Evolutionary conservation across 2,888 invertebrate genomes (phyloP).

Genomic region (Dioctria linearis): DNA sequence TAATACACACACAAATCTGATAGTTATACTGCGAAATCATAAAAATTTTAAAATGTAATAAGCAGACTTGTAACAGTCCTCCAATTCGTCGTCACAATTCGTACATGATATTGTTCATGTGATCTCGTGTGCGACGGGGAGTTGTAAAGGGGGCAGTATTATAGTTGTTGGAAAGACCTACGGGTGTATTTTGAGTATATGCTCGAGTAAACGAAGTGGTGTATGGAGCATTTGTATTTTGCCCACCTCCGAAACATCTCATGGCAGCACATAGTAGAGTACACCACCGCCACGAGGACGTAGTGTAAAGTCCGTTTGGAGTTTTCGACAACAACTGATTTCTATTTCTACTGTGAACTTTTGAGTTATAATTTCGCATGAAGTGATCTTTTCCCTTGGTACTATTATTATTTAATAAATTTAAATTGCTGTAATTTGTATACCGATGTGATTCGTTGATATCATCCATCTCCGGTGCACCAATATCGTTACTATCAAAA

Average conservation of each 20-base stretch:
- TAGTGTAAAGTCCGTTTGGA: constrained; percentile 65
- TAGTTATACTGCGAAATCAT: not conserved
- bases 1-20: not conserved
- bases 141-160: constrained; percentile 58
- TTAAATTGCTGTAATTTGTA: constrained; percentile 39
- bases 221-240: constrained; percentile 62
- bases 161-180: constrained; percentile 33
- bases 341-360: constrained; percentile 28
- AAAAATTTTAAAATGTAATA: not conserved
- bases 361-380: not conserved
- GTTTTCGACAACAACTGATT: constrained; percentile 64
- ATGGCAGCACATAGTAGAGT: constrained; percentile 70
- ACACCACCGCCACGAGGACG: constrained; percentile 70
- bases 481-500: constrained; percentile 52
- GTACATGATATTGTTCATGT: constrained; percentile 69
- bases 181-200: constrained; percentile 19
- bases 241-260: constrained; percentile 69
- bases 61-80: constrained; percentile 5
- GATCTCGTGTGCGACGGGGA: constrained; percentile 68
- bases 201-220: constrained; percentile 62
- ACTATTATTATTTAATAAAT: constrained; percentile 50
- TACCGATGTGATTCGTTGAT: constrained; percentile 29
- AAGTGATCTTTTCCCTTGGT: constrained; percentile 57
- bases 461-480: constrained; percentile 33
- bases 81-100: constrained; percentile 69